Base-by-base conservation (phyloP, 2,888 invertebrate genomes). In the Danaus chrysippus region DNA sequence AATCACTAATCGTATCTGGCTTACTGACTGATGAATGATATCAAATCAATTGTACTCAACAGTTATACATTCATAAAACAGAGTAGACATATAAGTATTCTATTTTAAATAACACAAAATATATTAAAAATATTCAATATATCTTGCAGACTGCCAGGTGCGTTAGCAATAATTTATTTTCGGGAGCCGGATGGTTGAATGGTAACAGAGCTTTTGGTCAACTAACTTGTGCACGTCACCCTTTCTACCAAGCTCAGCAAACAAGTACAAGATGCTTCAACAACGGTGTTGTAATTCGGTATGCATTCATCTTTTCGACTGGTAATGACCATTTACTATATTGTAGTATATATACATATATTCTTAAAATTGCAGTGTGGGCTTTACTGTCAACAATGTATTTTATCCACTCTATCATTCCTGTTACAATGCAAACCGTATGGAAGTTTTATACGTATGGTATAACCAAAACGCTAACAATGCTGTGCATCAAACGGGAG, bases 391-490 rank as follows among this genome's bases (percentile, higher is more conserved):
- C 0, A 77, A 83, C 64, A 78, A 79, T 13, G 77, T 82, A 10
- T 92, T 93, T 75, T 80, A 92, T 65, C 81, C 85, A 15, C 73
- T 86, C 9, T 91, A 91, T 68, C 86, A 83, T 70, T 84, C 93
- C 0, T 94, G 94, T 75, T 93, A 92, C 70, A 90, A 93, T 74
- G 82, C 85, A 44, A 75, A 70, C 6, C 79, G 84, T 0, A 78
- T 92, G 60, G 90, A 88, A 68, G 89, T 93, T 0, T 70, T 93
- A 10, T 93, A 93, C 68, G 91, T 91, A 0, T 86, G 88, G 76
- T 89, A 87, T 62, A 83, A 87, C 53, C 83, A 93, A 66, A 86
- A 84, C 12, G 75, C 85, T 0, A 78, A 78, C 0, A 91, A 93
- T 63, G 82, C 83, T 10, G 82, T 91, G 0, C 86, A 88, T 57